Percentiles rank a stretch among this genome's conserved stretches.
These are phyloP conservation scores for Pseudococcus jackbeardsleyi DNA, from an alignment of 2,888 invertebrate genomes.

Conservation along the genomic window DNA sequence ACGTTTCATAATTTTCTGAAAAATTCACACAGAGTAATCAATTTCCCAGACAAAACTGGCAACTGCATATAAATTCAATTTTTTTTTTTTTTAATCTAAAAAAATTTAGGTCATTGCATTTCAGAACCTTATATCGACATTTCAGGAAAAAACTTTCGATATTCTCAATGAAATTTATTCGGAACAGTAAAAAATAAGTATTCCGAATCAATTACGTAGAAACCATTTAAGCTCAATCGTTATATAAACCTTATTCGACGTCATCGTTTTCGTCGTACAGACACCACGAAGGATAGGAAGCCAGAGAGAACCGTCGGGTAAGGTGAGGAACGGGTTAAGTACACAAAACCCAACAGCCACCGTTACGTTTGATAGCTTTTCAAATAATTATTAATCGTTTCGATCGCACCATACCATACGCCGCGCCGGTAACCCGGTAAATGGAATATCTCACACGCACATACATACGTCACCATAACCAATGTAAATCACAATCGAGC, in stretches of 20 bases:
- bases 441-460: neutral
- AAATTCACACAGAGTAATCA: too few species aligned
- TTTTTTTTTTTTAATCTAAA: too few species aligned
- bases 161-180: too few species aligned
- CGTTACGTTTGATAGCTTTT: conserved; percentile 7
- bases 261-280: conserved; percentile 2
- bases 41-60: too few species aligned
- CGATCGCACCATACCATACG: neutral
- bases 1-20: too few species aligned
- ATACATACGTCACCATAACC: neutral
- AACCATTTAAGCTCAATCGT: neutral
- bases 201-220: too few species aligned
- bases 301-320: neutral
- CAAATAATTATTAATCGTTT: conserved; percentile 4
- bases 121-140: too few species aligned
- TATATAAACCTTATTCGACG: neutral
- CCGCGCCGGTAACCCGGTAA: neutral
- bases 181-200: too few species aligned
- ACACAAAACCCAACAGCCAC: conserved; percentile 14
- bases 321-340: neutral
- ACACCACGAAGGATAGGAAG: neutral
- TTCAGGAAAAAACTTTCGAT: too few species aligned
- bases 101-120: too few species aligned
- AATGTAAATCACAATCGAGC: neutral
- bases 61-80: too few species aligned